phyloP scores from a whole-genome alignment of 2,113 vertebrate species.

The Macrotus californicus region DNA sequence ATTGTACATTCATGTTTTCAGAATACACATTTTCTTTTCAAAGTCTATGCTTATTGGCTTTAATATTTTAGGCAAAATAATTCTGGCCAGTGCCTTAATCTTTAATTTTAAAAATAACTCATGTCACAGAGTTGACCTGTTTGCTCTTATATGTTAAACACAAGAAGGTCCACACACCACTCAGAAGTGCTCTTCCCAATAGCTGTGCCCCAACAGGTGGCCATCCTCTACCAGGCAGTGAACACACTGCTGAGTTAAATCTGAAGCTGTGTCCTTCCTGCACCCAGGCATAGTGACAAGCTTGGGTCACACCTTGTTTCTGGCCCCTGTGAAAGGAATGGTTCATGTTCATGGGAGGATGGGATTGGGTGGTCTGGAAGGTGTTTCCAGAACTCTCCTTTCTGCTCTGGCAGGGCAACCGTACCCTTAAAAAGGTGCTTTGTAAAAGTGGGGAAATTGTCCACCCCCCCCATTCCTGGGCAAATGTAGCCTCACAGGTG shows the following conservation, averaged over 20 bases:
- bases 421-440: neutral
- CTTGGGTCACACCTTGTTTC: neutral
- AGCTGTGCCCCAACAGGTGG: rapidly evolving
- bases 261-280: too few species aligned
- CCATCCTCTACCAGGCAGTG: rapidly evolving
- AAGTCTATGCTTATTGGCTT: neutral
- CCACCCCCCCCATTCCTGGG: too few species aligned
- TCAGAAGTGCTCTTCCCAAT: neutral
- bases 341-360: neutral
- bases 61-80: neutral
- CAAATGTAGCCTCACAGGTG: neutral
- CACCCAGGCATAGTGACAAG: too few species aligned
- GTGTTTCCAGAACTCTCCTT: neutral
- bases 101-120: neutral
- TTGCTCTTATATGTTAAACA: neutral
- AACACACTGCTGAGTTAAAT: neutral
- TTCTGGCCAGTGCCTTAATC: neutral
- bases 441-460: neutral
- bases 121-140: neutral
- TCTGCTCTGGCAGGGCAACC: neutral
- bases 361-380: too few species aligned
- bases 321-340: too few species aligned
- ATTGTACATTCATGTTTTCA: too few species aligned
- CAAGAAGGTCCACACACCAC: too few species aligned
- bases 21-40: neutral